A percentile compares a stretch with the other conserved stretches of the same genome.
phyloP scores from a whole-genome alignment of 2,888 invertebrate genomes.

The Anodontia alba region DNA sequence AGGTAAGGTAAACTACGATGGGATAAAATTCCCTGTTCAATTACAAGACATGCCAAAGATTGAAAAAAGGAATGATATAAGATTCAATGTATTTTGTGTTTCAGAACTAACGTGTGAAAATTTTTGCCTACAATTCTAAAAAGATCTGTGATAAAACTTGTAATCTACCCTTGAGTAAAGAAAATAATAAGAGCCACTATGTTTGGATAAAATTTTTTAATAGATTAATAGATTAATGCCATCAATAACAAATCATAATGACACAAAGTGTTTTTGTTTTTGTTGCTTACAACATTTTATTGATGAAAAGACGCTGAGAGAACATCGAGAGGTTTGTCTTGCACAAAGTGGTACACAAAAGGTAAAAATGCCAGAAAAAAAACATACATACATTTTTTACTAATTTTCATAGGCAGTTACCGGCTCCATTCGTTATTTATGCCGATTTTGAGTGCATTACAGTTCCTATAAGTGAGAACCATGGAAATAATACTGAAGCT shows the following conservation, averaged over 20 bases:
- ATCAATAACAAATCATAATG: not conserved
- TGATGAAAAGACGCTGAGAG: not conserved
- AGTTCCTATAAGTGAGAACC: not conserved
- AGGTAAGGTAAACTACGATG: not conserved
- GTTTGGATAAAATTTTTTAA: not conserved
- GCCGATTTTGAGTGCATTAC: not conserved
- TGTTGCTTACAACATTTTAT: not conserved
- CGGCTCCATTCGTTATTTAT: too few relatives aligned
- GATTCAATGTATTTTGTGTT: too few relatives aligned
- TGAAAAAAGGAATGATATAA: not conserved
- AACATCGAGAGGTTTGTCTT: not conserved
- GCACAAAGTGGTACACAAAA: not conserved
- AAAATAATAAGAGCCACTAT: not conserved
- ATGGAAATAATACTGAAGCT: not conserved
- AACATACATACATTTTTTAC: not conserved
- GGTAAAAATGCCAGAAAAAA: not conserved
- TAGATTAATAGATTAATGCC: not conserved
- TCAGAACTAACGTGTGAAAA: too few relatives aligned
- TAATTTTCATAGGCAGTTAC: not conserved
- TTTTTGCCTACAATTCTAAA: not conserved
- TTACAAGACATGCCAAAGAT: not conserved
- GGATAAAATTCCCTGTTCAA: not conserved
- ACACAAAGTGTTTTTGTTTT: not conserved
- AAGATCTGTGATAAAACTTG: too few relatives aligned
- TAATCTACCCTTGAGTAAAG: not conserved